phyloP scores from a whole-genome alignment of 2,888 invertebrate species.

The Cataglyphis rosenhaueri region DNA sequence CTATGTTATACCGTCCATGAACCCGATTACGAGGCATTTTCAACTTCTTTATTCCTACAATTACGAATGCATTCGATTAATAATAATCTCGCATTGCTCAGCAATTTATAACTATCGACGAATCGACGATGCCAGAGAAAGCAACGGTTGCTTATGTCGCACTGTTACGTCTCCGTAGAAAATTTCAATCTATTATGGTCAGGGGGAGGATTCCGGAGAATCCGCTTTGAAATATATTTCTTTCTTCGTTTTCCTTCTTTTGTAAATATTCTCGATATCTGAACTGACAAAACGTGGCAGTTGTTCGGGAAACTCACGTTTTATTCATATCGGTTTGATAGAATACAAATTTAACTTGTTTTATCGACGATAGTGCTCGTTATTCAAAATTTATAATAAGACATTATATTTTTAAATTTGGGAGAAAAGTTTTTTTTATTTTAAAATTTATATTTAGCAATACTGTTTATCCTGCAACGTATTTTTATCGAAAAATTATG shows the following conservation, averaged over 20 bases:
- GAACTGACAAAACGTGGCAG: neutral
- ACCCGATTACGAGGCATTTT: constrained; percentile 61
- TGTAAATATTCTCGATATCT: neutral
- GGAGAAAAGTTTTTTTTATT: neutral
- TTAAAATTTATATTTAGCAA: constrained; percentile 13
- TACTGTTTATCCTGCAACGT: neutral
- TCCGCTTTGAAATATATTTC: constrained; percentile 20
- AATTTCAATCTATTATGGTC: constrained; percentile 13
- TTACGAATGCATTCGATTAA: constrained; percentile 6
- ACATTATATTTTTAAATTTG: neutral
- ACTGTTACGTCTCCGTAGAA: neutral
- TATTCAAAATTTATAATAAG: neutral
- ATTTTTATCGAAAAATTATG: neutral
- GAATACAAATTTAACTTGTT: neutral
- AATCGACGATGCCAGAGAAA: neutral
- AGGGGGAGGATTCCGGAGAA: neutral
- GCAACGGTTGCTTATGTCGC: neutral
- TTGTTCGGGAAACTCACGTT: neutral
- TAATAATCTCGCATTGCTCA: constrained; percentile 14
- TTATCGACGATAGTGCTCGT: neutral
- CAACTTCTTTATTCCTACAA: constrained; percentile 19
- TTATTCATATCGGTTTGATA: neutral
- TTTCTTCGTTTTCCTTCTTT: constrained; percentile 4
- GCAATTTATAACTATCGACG: constrained; percentile 24
- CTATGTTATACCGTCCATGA: constrained; percentile 58